These are phyloP conservation scores for Oasisia sp. DNA, from an alignment of 2,888 invertebrate genomes.

Conservation along the genomic window DNA sequence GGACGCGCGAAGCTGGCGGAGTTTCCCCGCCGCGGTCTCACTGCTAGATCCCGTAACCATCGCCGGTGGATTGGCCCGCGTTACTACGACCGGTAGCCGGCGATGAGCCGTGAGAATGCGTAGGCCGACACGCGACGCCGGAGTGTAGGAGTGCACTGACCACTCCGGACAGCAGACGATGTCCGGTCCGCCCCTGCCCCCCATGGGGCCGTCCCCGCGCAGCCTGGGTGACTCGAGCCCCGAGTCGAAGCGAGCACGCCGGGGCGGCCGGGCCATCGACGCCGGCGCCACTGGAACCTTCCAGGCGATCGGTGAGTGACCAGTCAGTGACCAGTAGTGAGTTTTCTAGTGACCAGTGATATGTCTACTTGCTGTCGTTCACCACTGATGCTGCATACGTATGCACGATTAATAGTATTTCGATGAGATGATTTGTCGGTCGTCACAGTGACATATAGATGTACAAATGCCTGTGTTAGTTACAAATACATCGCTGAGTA, in stretches of 20 bases:
- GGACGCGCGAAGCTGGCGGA: not conserved
- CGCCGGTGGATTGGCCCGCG: not conserved
- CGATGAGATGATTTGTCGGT: too few relatives aligned
- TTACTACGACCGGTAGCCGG: not conserved
- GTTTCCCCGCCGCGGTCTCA: not conserved
- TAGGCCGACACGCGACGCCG: not conserved
- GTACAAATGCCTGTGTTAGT: not conserved
- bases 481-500: not conserved
- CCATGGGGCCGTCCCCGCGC: not conserved
- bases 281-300: not conserved
- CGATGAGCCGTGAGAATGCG: not conserved
- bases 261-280: not conserved
- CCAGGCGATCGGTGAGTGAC: not conserved
- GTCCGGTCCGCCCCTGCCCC: constrained; percentile 10
- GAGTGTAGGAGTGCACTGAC: not conserved
- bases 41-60: not conserved
- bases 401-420: too few relatives aligned
- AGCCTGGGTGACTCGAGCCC: not conserved
- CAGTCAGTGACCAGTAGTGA: not conserved
- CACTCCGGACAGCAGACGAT: not conserved
- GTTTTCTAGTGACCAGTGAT: not conserved
- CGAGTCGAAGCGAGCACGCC: not conserved
- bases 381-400: too few relatives aligned
- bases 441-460: too few relatives aligned
- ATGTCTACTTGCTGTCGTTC: too few relatives aligned